phyloP scores from a whole-genome alignment of 2,113 vertebrate genomes.

The Archilochus colubris region DNA sequence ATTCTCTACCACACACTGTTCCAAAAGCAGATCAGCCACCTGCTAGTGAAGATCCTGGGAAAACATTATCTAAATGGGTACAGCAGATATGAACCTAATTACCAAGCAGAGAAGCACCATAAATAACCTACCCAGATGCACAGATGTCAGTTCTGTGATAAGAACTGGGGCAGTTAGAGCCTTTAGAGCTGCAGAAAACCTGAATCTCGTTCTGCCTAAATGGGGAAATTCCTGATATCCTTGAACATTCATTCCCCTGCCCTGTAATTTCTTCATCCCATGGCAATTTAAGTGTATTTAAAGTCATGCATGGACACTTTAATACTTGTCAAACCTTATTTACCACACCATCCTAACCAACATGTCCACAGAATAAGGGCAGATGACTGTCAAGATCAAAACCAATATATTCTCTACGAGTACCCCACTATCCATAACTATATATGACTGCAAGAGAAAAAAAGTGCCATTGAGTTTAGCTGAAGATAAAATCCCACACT shows the following conservation, averaged over 20 bases:
- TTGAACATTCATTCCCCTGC: neutral
- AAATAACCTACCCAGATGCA: neutral
- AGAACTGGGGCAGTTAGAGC: neutral
- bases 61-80: neutral
- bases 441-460: neutral
- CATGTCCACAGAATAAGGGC: neutral
- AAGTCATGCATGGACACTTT: neutral
- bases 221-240: neutral
- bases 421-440: neutral
- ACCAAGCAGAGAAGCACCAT: neutral
- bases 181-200: neutral
- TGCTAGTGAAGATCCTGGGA: neutral
- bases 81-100: neutral
- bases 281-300: neutral
- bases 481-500: neutral
- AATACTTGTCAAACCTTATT: neutral
- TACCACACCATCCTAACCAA: neutral
- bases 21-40: neutral
- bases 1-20: neutral
- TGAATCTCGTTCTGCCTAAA: neutral
- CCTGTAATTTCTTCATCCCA: neutral
- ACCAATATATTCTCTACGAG: neutral
- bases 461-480: neutral
- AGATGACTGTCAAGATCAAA: neutral
- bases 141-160: constrained; percentile 9